Evolutionary conservation across 1,140 invertebrate species (phyloP).

Genomic region (Scaptomyza graminum): DNA sequence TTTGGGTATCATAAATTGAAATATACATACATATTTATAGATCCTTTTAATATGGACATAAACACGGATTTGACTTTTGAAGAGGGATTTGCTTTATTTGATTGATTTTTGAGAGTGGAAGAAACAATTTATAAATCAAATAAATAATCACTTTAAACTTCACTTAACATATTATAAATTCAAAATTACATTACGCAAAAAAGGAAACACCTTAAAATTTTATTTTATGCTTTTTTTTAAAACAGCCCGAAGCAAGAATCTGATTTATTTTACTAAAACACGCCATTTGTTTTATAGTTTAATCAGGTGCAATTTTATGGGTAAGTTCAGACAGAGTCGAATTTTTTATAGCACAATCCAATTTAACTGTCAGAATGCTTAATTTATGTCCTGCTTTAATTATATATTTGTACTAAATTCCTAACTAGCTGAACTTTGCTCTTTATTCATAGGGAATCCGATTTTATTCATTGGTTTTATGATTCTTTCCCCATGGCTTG

Average conservation of each 20-base stretch:
- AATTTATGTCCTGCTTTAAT: not conserved
- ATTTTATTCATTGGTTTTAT: not conserved
- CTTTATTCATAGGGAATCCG: too few species aligned
- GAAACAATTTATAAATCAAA: too few species aligned
- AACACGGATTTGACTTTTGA: not conserved
- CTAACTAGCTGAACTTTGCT: too few species aligned
- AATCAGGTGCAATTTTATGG: not conserved
- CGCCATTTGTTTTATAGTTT: not conserved
- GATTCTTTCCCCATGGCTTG: not conserved
- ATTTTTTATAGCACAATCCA: not conserved
- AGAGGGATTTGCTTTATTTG: not conserved
- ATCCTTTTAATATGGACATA: not conserved
- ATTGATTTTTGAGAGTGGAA: too few species aligned
- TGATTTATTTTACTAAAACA: not conserved
- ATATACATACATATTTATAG: constrained; percentile 3
- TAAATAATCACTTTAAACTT: too few species aligned
- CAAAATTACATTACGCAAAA: not conserved
- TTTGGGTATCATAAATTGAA: constrained; percentile 23
- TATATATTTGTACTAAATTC: too few species aligned
- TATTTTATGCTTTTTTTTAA: not conserved
- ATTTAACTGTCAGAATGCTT: not conserved
- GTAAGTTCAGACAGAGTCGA: not conserved
- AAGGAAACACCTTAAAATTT: not conserved
- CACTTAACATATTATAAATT: too few species aligned
- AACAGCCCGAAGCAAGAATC: not conserved